Conservation (phyloP, 2,797 vertebrate genomes). For the Masticophis lateralis region DNA sequence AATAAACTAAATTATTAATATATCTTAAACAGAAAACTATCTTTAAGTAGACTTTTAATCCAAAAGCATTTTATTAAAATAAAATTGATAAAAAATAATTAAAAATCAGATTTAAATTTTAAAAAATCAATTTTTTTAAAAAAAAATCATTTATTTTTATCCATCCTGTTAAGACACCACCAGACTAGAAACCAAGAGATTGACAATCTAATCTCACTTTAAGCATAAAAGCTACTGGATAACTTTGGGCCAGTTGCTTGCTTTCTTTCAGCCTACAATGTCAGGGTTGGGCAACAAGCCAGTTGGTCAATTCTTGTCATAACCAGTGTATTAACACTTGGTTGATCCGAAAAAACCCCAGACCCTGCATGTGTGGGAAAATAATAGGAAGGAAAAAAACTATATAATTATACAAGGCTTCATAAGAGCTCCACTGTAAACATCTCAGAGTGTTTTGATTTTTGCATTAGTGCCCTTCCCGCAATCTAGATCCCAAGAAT, state of each 20-base stretch:
- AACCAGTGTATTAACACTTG: not conserved
- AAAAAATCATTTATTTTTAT: too few species aligned
- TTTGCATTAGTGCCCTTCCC: not conserved
- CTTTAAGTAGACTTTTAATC: too few species aligned
- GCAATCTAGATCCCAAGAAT: not conserved
- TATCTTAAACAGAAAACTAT: too few species aligned
- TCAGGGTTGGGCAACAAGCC: not conserved
- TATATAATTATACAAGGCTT: not conserved
- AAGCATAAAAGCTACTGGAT: not conserved
- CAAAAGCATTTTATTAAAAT: too few species aligned
- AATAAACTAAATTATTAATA: too few species aligned
- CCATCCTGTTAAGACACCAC: not conserved
- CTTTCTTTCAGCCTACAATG: not conserved
- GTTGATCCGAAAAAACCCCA: not conserved
- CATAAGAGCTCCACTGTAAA: not conserved
- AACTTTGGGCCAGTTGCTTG: not conserved
- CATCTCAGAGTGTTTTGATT: not conserved
- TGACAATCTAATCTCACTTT: not conserved
- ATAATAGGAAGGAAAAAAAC: not conserved
- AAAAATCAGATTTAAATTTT: too few species aligned
- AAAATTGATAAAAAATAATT: too few species aligned
- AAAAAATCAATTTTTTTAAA: too few species aligned
- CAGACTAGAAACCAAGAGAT: not conserved
- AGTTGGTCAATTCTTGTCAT: not conserved
- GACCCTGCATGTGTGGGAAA: not conserved